Evolutionary conservation across 2,113 vertebrate species (phyloP), one percentile per base, ranked within the genome.

Genomic region (Bubalus kerabau): DNA sequence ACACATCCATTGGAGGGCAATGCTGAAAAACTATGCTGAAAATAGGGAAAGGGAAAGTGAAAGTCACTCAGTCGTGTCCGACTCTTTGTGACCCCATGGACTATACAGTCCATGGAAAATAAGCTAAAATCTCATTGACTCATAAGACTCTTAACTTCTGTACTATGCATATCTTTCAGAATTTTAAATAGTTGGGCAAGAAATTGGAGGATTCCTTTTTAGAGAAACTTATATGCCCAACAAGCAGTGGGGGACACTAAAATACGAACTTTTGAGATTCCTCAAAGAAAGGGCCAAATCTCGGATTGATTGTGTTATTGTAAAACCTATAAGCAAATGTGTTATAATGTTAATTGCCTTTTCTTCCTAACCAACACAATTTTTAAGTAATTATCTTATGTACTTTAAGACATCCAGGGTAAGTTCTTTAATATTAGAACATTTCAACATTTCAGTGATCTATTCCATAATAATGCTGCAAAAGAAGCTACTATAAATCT

Each of bases 361-460:
- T 92, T 92, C 30, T 11, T 3, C 9, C 12, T 26, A 85, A 74
- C 7, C 10, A 76, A 43, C 26, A 50, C 64, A 24, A 50, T 74
- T 90, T 56, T 82, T n/a, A 82, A 81, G 14, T 57, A 81, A 88
- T 93, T 90, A 23, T 4, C 30, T 92, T 85, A 52, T 71, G 19
- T 91, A 48, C 36, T 62, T 93, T 74, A 90, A 52, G 52, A 67
- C 32, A 36, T 96, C n/a, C 36, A 74, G n/a, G 40, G 36, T 84
- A 67, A 74, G 24, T 54, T 36, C 24, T 52, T 64, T 88, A 82
- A 71, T 96, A 57, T 43, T 52, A 95, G 36, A 94, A 56, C 19
- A 87, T 78, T 92, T 94, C 56, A 80, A 56, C 19, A 87, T 78
- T 92, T 94, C 56, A 80, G 36, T 67, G 52, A 88, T 60, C 40